Evolutionary conservation across 1,140 invertebrate species (phyloP), one percentile per base, ranked within the genome.

Genomic region (Heliconius hermathena): DNA sequence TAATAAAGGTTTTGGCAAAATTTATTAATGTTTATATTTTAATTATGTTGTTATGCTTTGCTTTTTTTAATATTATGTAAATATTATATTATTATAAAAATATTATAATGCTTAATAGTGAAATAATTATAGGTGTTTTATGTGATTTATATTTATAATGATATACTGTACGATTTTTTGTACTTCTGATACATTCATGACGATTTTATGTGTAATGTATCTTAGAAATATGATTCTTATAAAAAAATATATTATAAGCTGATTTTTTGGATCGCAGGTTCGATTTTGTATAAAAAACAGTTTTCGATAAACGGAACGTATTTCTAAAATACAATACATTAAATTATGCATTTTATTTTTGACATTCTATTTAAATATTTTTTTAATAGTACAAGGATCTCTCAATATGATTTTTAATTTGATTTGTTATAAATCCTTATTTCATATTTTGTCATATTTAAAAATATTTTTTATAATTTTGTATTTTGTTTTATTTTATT

Each of bases 41-140:
- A 20, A 66, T 66, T 66, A 66, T 16, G n/a, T 66, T 66, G 60
- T 66, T 66, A 57, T n/a, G 54, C n/a, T 57, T 57, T n/a, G n/a
- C n/a, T n/a, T 57, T n/a, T n/a, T 52, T 52, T 20, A 3, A 52
- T 11, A 46, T 46, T 46, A 46, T 11, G 8, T 46, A 52, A 20
- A 54, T 54, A 54, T 54, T 54, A 6, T 8, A 20, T 54, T 16
- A 18, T 52, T 52, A 52, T 20, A 52, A 52, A n/a, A n/a, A n/a
- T 33, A 33, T 33, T 54, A 20, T 54, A 60, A 26, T 57, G 54
- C 54, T 66, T 66, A n/a, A 66, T 66, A 66, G 16, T 66, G 3
- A 29, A 26, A 29, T 66, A 13, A 26, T 66, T 26, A 4, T 4
- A 66, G n/a, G 3, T 29, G 22, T 26, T 26, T 26, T 26, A 9